Conservation (phyloP, 2,113 vertebrate species). For the Microcebus ravelobensis region DNA sequence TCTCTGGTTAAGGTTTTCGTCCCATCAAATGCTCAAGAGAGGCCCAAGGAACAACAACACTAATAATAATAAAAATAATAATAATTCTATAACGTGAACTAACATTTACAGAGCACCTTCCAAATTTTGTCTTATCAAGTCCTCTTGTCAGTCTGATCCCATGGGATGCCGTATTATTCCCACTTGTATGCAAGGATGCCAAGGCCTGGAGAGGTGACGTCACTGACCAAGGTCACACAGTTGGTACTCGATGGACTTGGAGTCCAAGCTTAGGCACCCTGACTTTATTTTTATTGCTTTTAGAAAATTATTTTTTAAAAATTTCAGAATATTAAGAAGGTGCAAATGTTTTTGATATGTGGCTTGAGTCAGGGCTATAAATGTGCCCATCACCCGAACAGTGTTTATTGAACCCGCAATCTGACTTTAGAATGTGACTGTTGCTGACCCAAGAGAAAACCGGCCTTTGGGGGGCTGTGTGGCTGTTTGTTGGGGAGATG, state of each 20-base stretch:
- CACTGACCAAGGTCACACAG: background rate
- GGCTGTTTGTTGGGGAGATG: background rate
- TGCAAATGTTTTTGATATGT: too few relatives aligned
- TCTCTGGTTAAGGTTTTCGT: background rate
- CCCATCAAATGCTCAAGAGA: background rate
- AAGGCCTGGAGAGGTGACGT: background rate
- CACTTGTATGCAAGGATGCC: rapidly evolving
- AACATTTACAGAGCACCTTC: background rate
- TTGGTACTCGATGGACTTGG: background rate
- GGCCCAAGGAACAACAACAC: too few relatives aligned
- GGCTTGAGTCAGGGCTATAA: too few relatives aligned
- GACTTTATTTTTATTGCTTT: background rate
- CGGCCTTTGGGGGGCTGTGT: too few relatives aligned
- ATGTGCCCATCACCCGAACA: too few relatives aligned
- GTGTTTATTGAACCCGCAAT: too few relatives aligned
- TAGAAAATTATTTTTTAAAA: too few relatives aligned
- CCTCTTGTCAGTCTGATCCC: background rate
- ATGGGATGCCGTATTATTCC: background rate
- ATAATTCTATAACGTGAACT: background rate
- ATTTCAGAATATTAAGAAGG: too few relatives aligned
- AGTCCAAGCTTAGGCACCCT: background rate
- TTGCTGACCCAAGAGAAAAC: background rate
- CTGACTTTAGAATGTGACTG: background rate
- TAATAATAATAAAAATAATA: background rate
- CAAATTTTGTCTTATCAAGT: background rate